Evolutionary conservation across 2,797 vertebrate species (phyloP).

Genomic region (Periophthalmus magnuspinnatus): DNA sequence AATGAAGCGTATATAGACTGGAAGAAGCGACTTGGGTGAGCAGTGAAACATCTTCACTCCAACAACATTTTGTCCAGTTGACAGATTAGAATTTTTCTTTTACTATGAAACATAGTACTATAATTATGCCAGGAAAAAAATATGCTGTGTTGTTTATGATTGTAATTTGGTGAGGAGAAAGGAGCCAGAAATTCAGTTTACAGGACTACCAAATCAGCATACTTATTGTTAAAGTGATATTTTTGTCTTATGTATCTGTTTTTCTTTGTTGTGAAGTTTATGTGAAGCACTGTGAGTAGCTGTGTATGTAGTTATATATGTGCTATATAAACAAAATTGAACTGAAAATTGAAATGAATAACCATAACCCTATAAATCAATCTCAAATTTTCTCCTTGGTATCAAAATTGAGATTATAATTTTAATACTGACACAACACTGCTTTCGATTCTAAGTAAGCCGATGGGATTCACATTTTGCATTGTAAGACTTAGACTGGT

Average conservation of each 20-base stretch:
- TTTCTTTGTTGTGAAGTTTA: no score
- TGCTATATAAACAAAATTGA: no score
- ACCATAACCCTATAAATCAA: no score
- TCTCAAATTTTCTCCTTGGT: not conserved
- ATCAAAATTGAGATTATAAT: not conserved
- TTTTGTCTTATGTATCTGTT: no score
- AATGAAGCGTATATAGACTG: not conserved
- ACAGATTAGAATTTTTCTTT: no score
- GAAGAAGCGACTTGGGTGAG: no score
- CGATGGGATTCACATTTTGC: not conserved
- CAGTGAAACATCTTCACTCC: no score
- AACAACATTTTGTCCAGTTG: no score
- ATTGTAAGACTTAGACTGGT: not conserved
- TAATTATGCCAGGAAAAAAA: not conserved
- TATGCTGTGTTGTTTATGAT: not conserved
- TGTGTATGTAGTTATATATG: no score
- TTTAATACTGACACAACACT: not conserved
- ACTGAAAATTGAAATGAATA: no score
- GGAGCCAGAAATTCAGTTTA: not conserved
- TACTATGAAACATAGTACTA: not conserved
- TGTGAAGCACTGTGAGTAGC: no score
- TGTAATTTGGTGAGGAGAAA: not conserved
- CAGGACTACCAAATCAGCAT: not conserved
- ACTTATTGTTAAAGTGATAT: not conserved
- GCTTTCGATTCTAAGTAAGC: not conserved